These are phyloP conservation scores for Drosophila parthenogenetica DNA, from an alignment of 2,888 invertebrate genomes.

Conservation along the genomic window DNA sequence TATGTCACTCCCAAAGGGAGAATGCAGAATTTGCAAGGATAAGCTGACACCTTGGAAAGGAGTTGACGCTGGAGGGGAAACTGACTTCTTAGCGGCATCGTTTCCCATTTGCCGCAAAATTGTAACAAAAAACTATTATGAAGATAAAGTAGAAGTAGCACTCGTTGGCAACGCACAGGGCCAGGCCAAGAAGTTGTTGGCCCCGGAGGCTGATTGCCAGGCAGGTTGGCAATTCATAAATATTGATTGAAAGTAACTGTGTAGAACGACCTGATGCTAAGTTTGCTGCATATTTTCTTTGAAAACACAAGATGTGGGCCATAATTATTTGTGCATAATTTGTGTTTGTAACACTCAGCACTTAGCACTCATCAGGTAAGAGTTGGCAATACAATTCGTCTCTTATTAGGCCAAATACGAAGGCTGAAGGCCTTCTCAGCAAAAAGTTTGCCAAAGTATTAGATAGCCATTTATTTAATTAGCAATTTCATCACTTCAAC, in stretches of 20 bases:
- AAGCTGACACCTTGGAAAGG: conserved; percentile 35
- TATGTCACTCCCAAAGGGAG: conserved; percentile 17
- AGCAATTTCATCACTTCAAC: conserved; percentile 40
- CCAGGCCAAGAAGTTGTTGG: conserved; percentile 10
- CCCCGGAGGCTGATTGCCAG: conserved; percentile 11
- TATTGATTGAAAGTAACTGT: conserved; percentile 51
- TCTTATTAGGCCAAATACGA: conserved; percentile 18
- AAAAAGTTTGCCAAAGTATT: conserved; percentile 40
- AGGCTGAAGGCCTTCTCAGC: conserved; percentile 4
- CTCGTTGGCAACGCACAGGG: conserved; percentile 27
- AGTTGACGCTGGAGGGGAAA: neutral
- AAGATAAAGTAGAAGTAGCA: conserved; percentile 15
- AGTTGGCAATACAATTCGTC: conserved; percentile 22
- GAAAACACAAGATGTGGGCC: conserved; percentile 21
- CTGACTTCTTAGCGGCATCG: conserved; percentile 5
- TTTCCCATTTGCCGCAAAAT: conserved; percentile 29
- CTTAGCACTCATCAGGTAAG: conserved; percentile 6
- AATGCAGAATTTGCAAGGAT: conserved; percentile 29
- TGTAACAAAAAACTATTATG: conserved; percentile 37
- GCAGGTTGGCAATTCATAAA: conserved; percentile 44
- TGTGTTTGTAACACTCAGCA: conserved; percentile 21
- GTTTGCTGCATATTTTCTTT: conserved; percentile 26
- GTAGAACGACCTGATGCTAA: conserved; percentile 4
- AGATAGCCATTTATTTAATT: conserved; percentile 32
- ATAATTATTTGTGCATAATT: conserved; percentile 53